These are phyloP conservation scores for Pangasianodon gigas DNA, from an alignment of 2,113 vertebrate species.

Conservation along the genomic window DNA sequence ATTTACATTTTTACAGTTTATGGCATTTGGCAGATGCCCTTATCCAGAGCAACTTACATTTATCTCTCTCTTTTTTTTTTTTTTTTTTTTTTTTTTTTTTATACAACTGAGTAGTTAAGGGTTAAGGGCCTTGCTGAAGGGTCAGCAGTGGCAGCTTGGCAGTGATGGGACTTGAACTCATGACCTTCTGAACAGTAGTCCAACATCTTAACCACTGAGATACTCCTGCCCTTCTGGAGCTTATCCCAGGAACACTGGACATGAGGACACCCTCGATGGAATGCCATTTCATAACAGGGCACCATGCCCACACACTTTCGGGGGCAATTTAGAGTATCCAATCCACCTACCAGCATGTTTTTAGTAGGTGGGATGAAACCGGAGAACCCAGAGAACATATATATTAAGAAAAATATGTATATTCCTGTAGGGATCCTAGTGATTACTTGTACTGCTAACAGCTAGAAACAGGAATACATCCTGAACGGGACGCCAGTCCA, in stretches of 20 bases:
- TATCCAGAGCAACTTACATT: background rate
- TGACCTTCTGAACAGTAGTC: too few species aligned
- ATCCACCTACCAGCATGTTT: background rate
- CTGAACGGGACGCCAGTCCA: background rate
- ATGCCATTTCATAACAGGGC: background rate
- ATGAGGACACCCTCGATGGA: too few species aligned
- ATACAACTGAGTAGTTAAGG: too few species aligned
- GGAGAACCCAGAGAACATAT: too few species aligned
- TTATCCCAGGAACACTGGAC: background rate
- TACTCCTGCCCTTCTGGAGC: background rate
- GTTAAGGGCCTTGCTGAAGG: too few species aligned
- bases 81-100: too few species aligned
- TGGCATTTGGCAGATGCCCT: background rate
- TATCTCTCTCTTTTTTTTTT: too few species aligned
- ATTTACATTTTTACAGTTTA: too few species aligned
- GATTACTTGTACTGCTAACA: background rate
- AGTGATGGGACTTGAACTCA: background rate
- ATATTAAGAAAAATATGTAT: too few species aligned
- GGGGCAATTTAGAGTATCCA: background rate
- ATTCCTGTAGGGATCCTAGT: too few species aligned
- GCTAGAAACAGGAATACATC: background rate
- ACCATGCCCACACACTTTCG: background rate
- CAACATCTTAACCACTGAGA: background rate
- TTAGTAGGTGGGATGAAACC: too few species aligned
- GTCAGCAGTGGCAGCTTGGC: too few species aligned